Evolutionary conservation across 1,140 invertebrate species (phyloP).

Genomic region (Periplaneta americana): DNA sequence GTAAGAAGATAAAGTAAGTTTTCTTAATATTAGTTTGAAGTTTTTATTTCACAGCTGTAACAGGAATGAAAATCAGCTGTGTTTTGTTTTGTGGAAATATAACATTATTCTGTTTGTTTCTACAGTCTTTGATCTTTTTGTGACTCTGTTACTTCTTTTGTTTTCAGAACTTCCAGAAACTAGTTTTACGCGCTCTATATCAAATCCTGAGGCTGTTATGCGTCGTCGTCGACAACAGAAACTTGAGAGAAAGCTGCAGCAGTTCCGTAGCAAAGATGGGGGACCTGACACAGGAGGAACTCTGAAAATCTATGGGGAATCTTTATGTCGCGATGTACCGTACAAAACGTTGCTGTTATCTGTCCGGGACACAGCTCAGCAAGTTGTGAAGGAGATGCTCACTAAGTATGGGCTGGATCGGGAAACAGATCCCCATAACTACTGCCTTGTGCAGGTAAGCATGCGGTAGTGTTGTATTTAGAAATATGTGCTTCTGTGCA

Average conservation of each 20-base stretch:
- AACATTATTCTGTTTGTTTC: too few relatives aligned
- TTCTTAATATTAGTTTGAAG: too few relatives aligned
- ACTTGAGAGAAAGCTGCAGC: constrained; percentile 92
- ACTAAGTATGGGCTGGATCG: constrained; percentile 93
- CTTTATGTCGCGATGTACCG: constrained; percentile 92
- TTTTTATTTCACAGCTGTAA: too few relatives aligned
- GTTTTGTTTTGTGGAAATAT: too few relatives aligned
- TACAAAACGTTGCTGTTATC: constrained; percentile 97
- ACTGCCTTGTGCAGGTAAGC: constrained; percentile 89
- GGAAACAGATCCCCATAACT: constrained; percentile 79
- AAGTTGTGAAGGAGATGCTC: constrained; percentile 93
- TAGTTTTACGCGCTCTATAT: constrained; percentile 96
- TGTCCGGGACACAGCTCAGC: constrained; percentile 83
- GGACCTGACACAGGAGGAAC: constrained; percentile 76
- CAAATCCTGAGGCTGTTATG: constrained; percentile 99
- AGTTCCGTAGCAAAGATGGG: constrained; percentile 81
- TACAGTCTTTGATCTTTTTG: too few relatives aligned
- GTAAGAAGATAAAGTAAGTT: too few relatives aligned
- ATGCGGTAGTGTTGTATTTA: neutral
- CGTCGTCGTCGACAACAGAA: constrained; percentile 93
- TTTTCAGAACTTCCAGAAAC: constrained; percentile 88
- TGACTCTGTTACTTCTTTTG: too few relatives aligned
- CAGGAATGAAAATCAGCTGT: too few relatives aligned
- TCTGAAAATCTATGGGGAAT: constrained; percentile 96
- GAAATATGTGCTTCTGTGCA: too few relatives aligned